Base-by-base conservation (phyloP, 2,888 invertebrate species). In the Balanococcus diminutus region DNA sequence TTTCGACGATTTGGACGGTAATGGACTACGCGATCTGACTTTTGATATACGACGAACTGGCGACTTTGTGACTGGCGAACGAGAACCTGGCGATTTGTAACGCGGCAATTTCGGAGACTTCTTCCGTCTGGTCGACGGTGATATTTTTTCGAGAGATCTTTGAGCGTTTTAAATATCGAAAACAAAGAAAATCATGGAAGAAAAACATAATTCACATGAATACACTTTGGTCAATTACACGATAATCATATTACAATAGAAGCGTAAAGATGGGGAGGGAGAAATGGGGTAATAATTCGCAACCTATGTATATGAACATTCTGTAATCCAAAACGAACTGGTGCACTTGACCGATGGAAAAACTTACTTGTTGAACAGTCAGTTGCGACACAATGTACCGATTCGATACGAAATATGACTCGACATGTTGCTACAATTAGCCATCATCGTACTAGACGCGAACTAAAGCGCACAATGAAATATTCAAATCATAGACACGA, bases 31-130 rank as follows among this genome's bases (percentile, higher is more conserved):
- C 6, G 85, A 75, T 75, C 51, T 39, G 2, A 0, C 39, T 46
- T 79, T 85, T 9, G 75, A 46, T 9, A 75, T 5, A 46, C 85
- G 85, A 19, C 85, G 85, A 22, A 85, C 39, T 19, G 79, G 79
- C n/a, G 85, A 79, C 79, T n/a, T 28, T 19, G 16, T 79, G 22
- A 36, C 6, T 4, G 46, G 32, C 5, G 83, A 83, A 14, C 83
- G 42, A 14, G 79, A 85, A 22, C 9, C 51, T n/a, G 84, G 67
- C 9, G 79, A 79, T 75, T 85, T 85, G 51, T 85, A 79, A 46
- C 85, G 85, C 46, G 85, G 51, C 31, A 85, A 25, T 79, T 85
- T 85, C 1, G 85, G 85, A 32, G 85, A 85, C 79, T 75, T 85
- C 85, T 85, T 85, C 22, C 85, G 85, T 72, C 85, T 72, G 9